Conservation (phyloP, 2,797 vertebrate species). For the Nyctibius grandis region DNA sequence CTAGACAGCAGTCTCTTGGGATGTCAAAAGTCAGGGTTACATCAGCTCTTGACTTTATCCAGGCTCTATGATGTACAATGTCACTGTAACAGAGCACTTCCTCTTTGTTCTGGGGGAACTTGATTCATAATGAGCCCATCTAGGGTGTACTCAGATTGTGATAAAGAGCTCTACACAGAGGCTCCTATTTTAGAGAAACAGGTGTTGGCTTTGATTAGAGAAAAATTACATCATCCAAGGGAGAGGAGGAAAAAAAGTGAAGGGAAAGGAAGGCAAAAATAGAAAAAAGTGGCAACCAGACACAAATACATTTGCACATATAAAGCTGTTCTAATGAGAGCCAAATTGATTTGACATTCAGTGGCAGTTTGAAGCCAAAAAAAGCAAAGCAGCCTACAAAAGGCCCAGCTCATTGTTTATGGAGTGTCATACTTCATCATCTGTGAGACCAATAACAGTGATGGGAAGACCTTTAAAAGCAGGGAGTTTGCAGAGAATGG, state of each 20-base stretch:
- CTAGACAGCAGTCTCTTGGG: constrained; percentile 34
- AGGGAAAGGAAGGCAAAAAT: constrained; percentile 59
- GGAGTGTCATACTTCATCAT: constrained; percentile 97
- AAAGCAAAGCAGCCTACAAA: constrained; percentile 84
- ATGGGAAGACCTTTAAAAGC: constrained; percentile 88
- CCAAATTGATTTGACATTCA: constrained; percentile 93
- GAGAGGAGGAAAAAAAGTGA: constrained; percentile 50
- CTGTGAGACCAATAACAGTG: constrained; percentile 89
- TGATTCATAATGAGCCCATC: constrained; percentile 65
- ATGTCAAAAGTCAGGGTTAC: constrained; percentile 53
- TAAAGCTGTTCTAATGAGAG: constrained; percentile 89
- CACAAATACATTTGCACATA: constrained; percentile 87
- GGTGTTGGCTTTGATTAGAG: constrained; percentile 84
- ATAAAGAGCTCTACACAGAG: constrained; percentile 65
- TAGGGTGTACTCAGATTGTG: constrained; percentile 57
- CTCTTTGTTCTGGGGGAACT: constrained; percentile 71
- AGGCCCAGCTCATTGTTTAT: constrained; percentile 95
- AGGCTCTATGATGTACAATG: constrained; percentile 59
- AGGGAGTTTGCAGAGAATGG: constrained; percentile 76
- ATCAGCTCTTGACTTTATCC: constrained; percentile 69
- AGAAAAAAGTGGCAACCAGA: constrained; percentile 78
- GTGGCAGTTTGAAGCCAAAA: constrained; percentile 85
- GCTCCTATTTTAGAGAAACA: constrained; percentile 73
- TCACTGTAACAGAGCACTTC: constrained; percentile 60
- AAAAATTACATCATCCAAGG: constrained; percentile 81